Conservation (phyloP, 2,113 vertebrate genomes). For the Cinclus cinclus region DNA sequence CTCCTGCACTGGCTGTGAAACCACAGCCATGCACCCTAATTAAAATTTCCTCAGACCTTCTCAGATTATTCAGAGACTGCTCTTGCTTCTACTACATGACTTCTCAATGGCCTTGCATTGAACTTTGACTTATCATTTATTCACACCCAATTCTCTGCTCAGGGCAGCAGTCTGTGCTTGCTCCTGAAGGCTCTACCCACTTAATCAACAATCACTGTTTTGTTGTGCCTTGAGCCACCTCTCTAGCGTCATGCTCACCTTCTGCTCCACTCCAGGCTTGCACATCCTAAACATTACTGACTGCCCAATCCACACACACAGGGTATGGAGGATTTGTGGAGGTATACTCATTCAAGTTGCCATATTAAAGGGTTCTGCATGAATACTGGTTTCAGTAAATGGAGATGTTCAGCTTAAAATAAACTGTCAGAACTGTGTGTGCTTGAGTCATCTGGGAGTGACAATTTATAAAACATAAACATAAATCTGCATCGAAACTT, state of each 20-base stretch:
- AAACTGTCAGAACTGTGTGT: background rate
- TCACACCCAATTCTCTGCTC: background rate
- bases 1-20: background rate
- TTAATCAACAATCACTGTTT: background rate
- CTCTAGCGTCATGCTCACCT: background rate
- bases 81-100: background rate
- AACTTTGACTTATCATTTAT: background rate
- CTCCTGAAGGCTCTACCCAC: background rate
- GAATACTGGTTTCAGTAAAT: background rate
- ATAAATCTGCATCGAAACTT: background rate
- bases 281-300: background rate
- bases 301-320: fast-evolving
- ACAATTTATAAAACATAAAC: background rate
- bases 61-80: background rate
- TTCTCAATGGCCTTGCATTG: background rate
- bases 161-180: background rate
- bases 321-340: background rate
- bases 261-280: background rate
- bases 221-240: background rate
- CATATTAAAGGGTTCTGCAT: background rate
- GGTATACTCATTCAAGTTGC: background rate
- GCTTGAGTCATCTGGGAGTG: background rate
- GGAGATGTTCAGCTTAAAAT: background rate
- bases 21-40: background rate
- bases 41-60: background rate